Base-by-base conservation (phyloP, 2,113 vertebrate species). In the Thryonomys swinderianus region DNA sequence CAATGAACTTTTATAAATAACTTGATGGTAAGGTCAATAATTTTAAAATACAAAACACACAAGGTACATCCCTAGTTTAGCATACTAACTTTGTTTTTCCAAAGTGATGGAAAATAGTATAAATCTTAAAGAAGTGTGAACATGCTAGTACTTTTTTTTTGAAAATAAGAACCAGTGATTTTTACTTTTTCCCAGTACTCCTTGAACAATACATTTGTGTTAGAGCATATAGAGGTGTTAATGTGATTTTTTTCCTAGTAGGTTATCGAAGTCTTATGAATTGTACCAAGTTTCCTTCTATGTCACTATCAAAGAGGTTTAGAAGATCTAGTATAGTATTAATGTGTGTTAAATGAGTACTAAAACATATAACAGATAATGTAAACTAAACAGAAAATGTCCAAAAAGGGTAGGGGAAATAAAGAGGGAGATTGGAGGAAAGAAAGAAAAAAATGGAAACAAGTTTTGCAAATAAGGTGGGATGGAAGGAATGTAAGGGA, bases 251-350 rank as follows among this genome's bases (percentile, higher is more conserved):
- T 96, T 87, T 48, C 76, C 81, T 69, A n/a, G n/a, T n/a, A n/a
- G n/a, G n/a, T 94, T 95, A 95, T 96, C 85, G 57, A 69, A 51
- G 85, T 91, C 95, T 95, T 88, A 85, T 69, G 93, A 96, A 87
- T 96, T 97, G 34, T 88, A 97, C 88, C 67, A 98, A 95, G 71
- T 64, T 87, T 91, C 40, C 81, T 97, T 55, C 37, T 74, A 21
- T 97, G 94, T 66, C 11, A 93, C 94, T 97, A 87, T 81, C 81
- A 94, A 48, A 96, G 59, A 85, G 93, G 73, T 88, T 81, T 69
- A 88, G 85, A 93, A 91, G 0, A 89, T 59, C 91, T 95, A 21
- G n/a, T 51, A 6, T 11, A 81, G 48, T 71, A 62, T 71, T 62
- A 92, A 53, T 95, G 55, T 96, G 90, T 91, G 96, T 59, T 84